Evolutionary conservation across 2,888 invertebrate genomes (phyloP), one percentile per base, ranked within the genome.

Genomic region (Taenaris catops): DNA sequence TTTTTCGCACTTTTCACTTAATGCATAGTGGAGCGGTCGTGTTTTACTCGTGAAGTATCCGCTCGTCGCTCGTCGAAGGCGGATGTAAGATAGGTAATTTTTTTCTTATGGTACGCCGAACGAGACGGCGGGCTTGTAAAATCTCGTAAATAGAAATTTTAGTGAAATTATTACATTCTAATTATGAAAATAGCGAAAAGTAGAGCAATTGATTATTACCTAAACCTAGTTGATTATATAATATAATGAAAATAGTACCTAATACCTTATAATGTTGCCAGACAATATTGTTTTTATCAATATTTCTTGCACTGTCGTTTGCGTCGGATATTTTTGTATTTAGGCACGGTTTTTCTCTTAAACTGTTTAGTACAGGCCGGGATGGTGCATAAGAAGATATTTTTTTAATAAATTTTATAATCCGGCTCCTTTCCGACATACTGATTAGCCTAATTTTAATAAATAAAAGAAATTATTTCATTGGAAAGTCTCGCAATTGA

Each of bases 191-290:
- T 79, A 80, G 80, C 70, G 60, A 67, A 71, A 64, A 70, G 81
- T 84, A 84, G 83, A 63, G 73, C 78, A 81, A 83, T 83, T 84
- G 69, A 78, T 75, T 66, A 64, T 57, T 65, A 70, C 62, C 58
- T 66, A 51, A 40, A 76, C 66, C 73, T 84, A 83, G 83, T 74
- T 79, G 73, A 78, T 67, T 78, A 76, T n/a, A n/a, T 73, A 34
- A 48, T 49, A 50, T 53, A 70, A 69, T 70, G 53, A 55, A 57
- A 60, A 68, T 72, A 71, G 73, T 75, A 78, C 67, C 72, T 75
- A 70, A 63, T 72, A 72, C 63, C 63, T 72, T 70, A 60, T 71
- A 74, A 75, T 62, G 67, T 76, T 73, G 78, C 79, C 80, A 79
- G 81, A 74, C 73, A 78, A 79, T 81, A 74, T 76, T 69, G 66